phyloP scores from a whole-genome alignment of 2,888 invertebrate species.

The Tetrapedia diversipes region DNA sequence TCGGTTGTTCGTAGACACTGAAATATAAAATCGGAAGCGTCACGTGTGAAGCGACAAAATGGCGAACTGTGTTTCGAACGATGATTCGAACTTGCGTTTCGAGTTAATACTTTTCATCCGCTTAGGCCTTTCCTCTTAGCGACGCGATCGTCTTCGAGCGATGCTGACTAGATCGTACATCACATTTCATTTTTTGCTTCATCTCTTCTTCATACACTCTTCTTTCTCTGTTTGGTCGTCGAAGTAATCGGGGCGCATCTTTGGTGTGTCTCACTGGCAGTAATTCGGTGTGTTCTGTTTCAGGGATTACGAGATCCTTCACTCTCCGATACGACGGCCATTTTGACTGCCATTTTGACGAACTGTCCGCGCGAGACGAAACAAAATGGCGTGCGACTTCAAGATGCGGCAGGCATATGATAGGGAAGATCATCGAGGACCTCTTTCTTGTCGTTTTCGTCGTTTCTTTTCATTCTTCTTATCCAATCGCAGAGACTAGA shows the following conservation, averaged over 20 bases:
- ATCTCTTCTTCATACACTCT: neutral
- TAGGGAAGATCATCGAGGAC: neutral
- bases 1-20: no score
- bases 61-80: slow-evolving; percentile 12
- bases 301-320: slow-evolving; percentile 44
- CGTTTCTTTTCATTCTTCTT: neutral
- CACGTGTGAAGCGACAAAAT: slow-evolving; percentile 6
- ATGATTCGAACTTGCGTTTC: slow-evolving; percentile 17
- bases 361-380: slow-evolving; percentile 17
- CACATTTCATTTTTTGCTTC: slow-evolving; percentile 1
- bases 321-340: slow-evolving; percentile 13
- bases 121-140: slow-evolving; percentile 60
- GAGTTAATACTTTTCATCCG: slow-evolving; percentile 15
- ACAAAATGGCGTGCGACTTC: neutral
- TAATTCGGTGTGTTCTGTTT: slow-evolving; percentile 48
- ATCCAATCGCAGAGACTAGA: neutral
- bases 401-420: slow-evolving; percentile 5
- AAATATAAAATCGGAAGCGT: neutral
- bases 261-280: slow-evolving; percentile 61
- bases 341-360: neutral
- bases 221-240: slow-evolving; percentile 14
- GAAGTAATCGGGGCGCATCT: slow-evolving; percentile 25
- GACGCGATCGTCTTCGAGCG: slow-evolving; percentile 40
- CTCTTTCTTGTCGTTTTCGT: slow-evolving; percentile 3
- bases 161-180: slow-evolving; percentile 57